A percentile compares a stretch with the other conserved stretches of the same genome.
Evolutionary conservation across 2,888 invertebrate genomes (phyloP).

Genomic region (Conops quadrifasciatus): DNA sequence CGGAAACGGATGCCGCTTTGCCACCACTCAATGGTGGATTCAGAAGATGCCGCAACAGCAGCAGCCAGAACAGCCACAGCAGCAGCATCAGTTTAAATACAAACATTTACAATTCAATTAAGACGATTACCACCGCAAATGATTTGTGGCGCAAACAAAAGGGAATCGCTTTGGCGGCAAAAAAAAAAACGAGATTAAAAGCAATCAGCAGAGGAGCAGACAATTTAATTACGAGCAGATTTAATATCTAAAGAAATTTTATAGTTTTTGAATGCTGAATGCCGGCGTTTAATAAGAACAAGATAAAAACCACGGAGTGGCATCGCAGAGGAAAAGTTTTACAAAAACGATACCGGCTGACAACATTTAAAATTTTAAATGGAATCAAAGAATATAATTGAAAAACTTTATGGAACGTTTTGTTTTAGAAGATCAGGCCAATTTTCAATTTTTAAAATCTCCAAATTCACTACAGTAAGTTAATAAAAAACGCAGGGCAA

Average conservation of each 20-base stretch:
- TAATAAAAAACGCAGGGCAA: no score
- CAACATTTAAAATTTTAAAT: no score
- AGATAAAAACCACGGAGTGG: background rate
- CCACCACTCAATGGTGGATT: background rate
- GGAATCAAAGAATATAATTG: no score
- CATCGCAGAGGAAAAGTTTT: no score
- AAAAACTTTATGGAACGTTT: no score
- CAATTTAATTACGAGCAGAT: slow-evolving; percentile 24
- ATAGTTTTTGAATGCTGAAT: background rate
- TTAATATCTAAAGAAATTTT: background rate
- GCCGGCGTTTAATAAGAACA: background rate
- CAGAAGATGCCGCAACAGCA: background rate
- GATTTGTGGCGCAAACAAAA: slow-evolving; percentile 24
- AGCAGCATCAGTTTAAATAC: slow-evolving; percentile 1
- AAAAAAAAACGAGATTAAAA: background rate
- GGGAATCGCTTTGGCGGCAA: background rate
- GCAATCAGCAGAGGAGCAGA: background rate
- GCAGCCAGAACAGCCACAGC: background rate
- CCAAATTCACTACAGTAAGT: no score
- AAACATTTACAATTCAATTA: slow-evolving; percentile 35
- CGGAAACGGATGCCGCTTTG: background rate
- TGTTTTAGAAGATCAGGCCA: no score
- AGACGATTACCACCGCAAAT: slow-evolving; percentile 30
- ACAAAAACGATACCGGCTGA: no score
- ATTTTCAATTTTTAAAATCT: no score